These are phyloP conservation scores for Ylistrum balloti DNA, from an alignment of 1,140 invertebrate genomes.

Conservation along the genomic window DNA sequence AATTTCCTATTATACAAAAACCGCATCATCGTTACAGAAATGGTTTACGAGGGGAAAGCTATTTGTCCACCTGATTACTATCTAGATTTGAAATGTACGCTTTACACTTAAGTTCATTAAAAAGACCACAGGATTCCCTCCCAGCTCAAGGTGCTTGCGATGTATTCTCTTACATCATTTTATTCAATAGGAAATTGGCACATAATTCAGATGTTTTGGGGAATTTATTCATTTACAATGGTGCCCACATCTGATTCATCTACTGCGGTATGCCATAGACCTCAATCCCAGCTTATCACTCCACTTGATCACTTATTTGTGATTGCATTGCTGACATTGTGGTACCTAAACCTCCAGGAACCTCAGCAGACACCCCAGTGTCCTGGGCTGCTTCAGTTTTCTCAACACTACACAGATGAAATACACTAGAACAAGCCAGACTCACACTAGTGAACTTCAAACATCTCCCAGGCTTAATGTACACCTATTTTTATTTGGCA, in stretches of 20 bases:
- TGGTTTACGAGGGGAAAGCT: conserved; percentile 32
- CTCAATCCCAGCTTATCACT: neutral
- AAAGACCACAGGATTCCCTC: conserved; percentile 31
- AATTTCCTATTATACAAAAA: conserved; percentile 1
- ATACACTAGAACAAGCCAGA: conserved; percentile 4
- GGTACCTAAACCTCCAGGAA: neutral
- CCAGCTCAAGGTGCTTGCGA: neutral
- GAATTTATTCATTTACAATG: conserved; percentile 20
- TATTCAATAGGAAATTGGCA: conserved; percentile 39
- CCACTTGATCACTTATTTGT: neutral
- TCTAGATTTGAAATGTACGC: conserved; percentile 34
- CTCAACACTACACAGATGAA: neutral
- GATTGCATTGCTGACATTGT: neutral
- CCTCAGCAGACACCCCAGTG: conserved; percentile 1
- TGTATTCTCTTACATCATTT: conserved; percentile 16
- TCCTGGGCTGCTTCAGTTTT: neutral
- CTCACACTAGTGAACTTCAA: neutral
- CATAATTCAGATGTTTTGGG: conserved; percentile 29
- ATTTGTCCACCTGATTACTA: conserved; percentile 34
- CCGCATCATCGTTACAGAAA: neutral
- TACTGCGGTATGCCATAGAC: neutral
- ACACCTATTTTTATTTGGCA: conserved; percentile 20
- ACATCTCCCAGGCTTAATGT: neutral
- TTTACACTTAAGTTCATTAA: conserved; percentile 40
- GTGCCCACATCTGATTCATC: neutral